These are phyloP conservation scores for Seriola rivoliana DNA, from an alignment of 2,113 vertebrate genomes.

Conservation along the genomic window DNA sequence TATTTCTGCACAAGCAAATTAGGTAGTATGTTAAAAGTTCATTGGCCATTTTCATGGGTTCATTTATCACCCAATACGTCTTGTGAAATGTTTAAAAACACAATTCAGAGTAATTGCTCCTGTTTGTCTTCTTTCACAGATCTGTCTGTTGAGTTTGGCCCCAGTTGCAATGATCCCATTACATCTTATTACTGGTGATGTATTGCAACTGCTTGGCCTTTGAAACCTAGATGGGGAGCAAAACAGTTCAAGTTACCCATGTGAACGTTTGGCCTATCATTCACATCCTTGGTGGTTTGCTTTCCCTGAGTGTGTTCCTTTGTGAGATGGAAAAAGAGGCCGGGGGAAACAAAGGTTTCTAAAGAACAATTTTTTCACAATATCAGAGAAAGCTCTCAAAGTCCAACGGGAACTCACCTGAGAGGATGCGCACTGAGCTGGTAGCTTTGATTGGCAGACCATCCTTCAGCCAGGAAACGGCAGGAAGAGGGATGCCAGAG, in stretches of 20 bases:
- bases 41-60: not conserved
- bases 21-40: not conserved
- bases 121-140: constrained; percentile 42
- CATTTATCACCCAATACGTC: constrained; percentile 19
- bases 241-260: constrained; percentile 14
- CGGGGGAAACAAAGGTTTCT: not conserved
- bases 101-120: constrained; percentile 27
- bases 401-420: constrained; percentile 84
- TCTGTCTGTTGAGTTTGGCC: constrained; percentile 60
- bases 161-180: constrained; percentile 30
- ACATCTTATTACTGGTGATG: constrained; percentile 57
- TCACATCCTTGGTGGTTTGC: not conserved
- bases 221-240: constrained; percentile 1
- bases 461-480: constrained; percentile 92
- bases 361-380: not conserved
- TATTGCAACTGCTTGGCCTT: constrained; percentile 44
- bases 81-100: constrained; percentile 48
- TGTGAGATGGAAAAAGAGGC: not conserved
- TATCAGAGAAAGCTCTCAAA: not conserved
- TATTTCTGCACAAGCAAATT: not conserved
- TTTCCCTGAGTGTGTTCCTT: not conserved
- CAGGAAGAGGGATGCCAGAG: constrained; percentile 93
- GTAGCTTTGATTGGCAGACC: constrained; percentile 85
- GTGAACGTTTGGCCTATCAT: not conserved
- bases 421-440: constrained; percentile 87